These are phyloP conservation scores for Parotocinclus haroldoi DNA, from an alignment of 2,797 vertebrate genomes.

Conservation along the genomic window DNA sequence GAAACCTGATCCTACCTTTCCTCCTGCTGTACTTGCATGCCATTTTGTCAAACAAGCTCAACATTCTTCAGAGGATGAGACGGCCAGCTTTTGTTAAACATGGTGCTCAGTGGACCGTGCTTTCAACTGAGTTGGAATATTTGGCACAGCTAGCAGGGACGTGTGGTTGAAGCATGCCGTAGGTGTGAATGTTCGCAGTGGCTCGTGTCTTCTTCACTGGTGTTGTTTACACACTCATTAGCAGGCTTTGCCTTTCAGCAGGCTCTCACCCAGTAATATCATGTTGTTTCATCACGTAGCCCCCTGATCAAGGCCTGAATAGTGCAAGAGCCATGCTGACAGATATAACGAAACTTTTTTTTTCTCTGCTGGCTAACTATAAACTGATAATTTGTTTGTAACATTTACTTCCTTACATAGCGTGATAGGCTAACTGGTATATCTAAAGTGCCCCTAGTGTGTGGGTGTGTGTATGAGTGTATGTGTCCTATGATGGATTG, in stretches of 20 bases:
- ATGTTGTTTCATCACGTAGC: constrained; percentile 23
- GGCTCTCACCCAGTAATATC: constrained; percentile 23
- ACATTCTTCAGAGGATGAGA: constrained; percentile 41
- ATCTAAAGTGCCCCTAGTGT: no score
- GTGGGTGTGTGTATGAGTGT: no score
- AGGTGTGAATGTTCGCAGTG: constrained; percentile 32
- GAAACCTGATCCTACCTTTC: constrained; percentile 51
- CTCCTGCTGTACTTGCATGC: constrained; percentile 51
- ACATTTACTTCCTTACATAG: no score
- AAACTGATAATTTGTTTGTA: no score
- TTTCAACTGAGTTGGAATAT: constrained; percentile 40
- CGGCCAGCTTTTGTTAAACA: constrained; percentile 44
- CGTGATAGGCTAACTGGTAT: no score
- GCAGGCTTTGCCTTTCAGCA: constrained; percentile 29
- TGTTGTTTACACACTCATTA: constrained; percentile 44
- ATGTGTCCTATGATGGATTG: no score
- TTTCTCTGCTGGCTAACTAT: no score
- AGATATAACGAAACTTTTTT: no score
- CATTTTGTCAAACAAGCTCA: constrained; percentile 51
- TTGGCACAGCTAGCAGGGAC: constrained; percentile 23
- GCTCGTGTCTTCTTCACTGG: constrained; percentile 27
- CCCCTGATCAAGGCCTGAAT: neutral
- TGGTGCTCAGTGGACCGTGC: constrained; percentile 37
- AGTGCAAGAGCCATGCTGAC: neutral
- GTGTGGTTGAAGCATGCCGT: constrained; percentile 26